A percentile compares a stretch with the other conserved stretches of the same genome.
Evolutionary conservation across 2,797 vertebrate species (phyloP).

Genomic region (Chloroceryle amazona): DNA sequence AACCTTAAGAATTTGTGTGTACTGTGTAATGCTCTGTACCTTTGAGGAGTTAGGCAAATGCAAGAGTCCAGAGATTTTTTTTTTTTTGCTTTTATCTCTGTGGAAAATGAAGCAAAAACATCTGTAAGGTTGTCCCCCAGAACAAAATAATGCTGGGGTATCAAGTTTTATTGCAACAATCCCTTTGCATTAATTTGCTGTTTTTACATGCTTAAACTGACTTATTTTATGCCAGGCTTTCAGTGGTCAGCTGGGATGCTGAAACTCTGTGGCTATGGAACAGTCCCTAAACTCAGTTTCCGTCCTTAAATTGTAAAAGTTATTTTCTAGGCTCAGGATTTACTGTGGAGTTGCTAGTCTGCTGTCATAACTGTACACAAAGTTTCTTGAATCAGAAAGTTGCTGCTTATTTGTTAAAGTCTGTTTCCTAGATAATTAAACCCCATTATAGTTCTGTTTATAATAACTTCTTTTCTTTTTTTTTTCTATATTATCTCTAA

Average conservation of each 20-base stretch:
- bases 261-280: background rate
- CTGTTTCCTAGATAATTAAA: background rate
- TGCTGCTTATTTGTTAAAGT: background rate
- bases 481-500: background rate
- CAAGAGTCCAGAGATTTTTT: background rate
- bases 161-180: background rate
- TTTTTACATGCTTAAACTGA: fast-evolving
- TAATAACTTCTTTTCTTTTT: fast-evolving
- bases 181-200: background rate
- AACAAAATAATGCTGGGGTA: background rate
- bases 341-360: background rate
- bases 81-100: background rate
- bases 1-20: fast-evolving
- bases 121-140: background rate
- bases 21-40: background rate
- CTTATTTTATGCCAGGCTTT: background rate
- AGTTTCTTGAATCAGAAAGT: background rate
- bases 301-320: background rate
- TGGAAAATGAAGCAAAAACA: background rate
- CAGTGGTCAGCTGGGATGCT: background rate
- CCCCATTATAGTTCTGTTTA: background rate
- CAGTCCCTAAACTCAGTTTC: background rate
- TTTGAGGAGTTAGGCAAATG: background rate
- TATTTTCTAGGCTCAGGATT: background rate
- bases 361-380: background rate